A percentile compares a stretch with the other conserved stretches of the same genome.
phyloP scores from a whole-genome alignment of 2,888 invertebrate genomes.

The Ophonus ardosiacus region DNA sequence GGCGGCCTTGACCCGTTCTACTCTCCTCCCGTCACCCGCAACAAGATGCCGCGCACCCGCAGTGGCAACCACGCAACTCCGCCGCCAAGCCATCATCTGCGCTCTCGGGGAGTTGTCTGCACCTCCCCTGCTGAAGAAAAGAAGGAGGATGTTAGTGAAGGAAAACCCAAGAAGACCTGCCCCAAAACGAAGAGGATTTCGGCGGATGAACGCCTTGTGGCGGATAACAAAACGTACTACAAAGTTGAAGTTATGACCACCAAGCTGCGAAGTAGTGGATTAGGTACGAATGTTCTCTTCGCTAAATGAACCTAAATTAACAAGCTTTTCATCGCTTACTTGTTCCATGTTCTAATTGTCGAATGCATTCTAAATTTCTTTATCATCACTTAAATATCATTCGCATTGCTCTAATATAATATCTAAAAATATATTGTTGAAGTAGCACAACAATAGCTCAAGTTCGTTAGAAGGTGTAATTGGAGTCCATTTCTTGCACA shows the following conservation, averaged over 20 bases:
- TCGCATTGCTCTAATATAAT: not conserved
- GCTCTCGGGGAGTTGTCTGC: constrained; percentile 73
- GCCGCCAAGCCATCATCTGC: constrained; percentile 72
- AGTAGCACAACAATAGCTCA: not conserved
- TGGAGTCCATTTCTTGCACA: too few species aligned
- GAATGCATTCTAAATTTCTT: not conserved
- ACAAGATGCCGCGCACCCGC: constrained; percentile 70
- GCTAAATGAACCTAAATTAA: not conserved
- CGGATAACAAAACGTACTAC: constrained; percentile 80
- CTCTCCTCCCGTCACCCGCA: constrained; percentile 63
- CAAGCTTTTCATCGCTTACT: not conserved
- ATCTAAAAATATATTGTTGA: too few species aligned
- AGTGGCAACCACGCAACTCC: constrained; percentile 69
- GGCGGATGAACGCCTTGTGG: constrained; percentile 78
- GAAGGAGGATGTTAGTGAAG: constrained; percentile 65
- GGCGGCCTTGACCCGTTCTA: constrained; percentile 50
- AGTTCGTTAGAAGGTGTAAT: too few species aligned
- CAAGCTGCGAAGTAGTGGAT: constrained; percentile 80
- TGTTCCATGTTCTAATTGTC: not conserved
- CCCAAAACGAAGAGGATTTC: constrained; percentile 69
- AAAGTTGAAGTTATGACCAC: constrained; percentile 85
- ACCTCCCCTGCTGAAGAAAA: constrained; percentile 74
- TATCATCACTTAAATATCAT: not conserved
- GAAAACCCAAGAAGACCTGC: constrained; percentile 39
- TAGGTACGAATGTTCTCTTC: constrained; percentile 63